Evolutionary conservation across 2,888 invertebrate species (phyloP), one percentile per base, ranked within the genome.

Genomic region (Lottia scabra): DNA sequence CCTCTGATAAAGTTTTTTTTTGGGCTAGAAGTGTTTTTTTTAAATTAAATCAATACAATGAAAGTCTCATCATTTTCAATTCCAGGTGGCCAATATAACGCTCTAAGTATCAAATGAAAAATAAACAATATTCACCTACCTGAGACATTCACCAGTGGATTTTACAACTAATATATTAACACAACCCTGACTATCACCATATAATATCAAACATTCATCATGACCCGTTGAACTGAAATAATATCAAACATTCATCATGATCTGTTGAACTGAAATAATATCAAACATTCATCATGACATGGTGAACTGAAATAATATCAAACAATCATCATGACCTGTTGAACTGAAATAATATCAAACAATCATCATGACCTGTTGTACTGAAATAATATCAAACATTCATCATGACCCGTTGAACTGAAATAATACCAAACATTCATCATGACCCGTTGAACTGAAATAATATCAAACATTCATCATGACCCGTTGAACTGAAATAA

Each of bases 101-200:
- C n/a, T n/a, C n/a, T n/a, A n/a, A n/a, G n/a, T n/a, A n/a, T n/a
- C n/a, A n/a, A n/a, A n/a, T n/a, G 10, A 2, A 38, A 8, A 38
- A 10, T 4, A 10, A 10, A 8, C 38, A 38, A 38, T 38, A 38
- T 2, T 2, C n/a, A 67, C 76, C 64, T 70, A 88, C 89, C 89
- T 86, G 43, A 90, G 79, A 78, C 87, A 88, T 77, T 90, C 89
- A 27, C 89, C 89, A 16, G 87, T 87, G 16, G 87, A 86, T 26
- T 82, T 83, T 65, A 90, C 84, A 77, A 88, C 84, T 67, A 90
- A 81, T 73, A 90, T 89, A 76, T 89, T 90, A 63, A 90, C 82
- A 78, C 88, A 89, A 19, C 90, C 90, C 56, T 87, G 81, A 73
- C 86, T 87, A 80, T 90, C 90, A 44, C 90, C 90, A 82, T 83